Conservation (phyloP, 2,797 vertebrate genomes). For the Enteromius fasciolatus region DNA sequence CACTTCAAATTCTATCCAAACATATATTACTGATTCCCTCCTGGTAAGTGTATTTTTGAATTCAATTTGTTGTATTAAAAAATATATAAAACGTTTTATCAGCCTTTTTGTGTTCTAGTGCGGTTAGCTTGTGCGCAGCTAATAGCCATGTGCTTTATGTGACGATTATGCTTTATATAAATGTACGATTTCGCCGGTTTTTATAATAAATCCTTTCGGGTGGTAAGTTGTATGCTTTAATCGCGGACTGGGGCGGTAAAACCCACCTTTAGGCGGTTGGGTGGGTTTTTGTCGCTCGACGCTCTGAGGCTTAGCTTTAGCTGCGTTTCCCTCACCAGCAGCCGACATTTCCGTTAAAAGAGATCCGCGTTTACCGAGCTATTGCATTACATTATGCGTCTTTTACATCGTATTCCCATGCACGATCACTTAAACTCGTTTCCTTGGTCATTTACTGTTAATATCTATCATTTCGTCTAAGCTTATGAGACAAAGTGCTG, state of each 20-base stretch:
- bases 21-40: constrained; percentile 45
- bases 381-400: background rate
- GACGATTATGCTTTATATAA: background rate
- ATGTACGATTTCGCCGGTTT: background rate
- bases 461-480: no score
- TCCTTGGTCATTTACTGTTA: background rate
- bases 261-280: background rate
- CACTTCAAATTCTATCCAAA: constrained; percentile 25
- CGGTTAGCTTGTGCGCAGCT: constrained; percentile 35
- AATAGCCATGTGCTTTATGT: constrained; percentile 40
- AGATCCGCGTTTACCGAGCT: background rate
- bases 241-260: background rate
- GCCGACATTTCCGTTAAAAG: constrained; percentile 31
- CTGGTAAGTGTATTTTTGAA: constrained; percentile 55
- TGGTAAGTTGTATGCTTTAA: fast-evolving
- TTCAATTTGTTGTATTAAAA: no score
- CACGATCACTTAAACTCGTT: no score
- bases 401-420: background rate
- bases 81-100: no score
- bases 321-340: background rate
- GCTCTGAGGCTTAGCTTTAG: constrained; percentile 40
- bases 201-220: fast-evolving
- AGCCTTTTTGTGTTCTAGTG: background rate
- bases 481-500: constrained; percentile 17
- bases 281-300: constrained; percentile 12